A percentile compares a stretch with the other conserved stretches of the same genome.
Evolutionary conservation across 2,797 vertebrate species (phyloP).

Genomic region (Helarctos malayanus): DNA sequence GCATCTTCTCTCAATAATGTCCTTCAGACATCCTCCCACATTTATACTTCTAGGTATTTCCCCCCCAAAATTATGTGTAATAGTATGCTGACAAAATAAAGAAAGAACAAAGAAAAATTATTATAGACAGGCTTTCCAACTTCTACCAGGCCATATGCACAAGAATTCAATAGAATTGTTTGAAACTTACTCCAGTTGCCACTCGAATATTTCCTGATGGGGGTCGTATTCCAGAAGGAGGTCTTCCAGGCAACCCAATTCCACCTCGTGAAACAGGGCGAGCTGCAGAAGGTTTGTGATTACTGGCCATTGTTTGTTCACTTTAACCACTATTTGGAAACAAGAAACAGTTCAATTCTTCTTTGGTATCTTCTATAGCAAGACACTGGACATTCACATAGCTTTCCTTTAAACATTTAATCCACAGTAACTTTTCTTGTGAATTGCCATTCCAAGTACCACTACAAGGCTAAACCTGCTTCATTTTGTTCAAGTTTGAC

Average conservation of each 20-base stretch:
- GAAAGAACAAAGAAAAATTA: conserved; percentile 24
- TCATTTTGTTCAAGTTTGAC: conserved; percentile 59
- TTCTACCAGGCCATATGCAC: conserved; percentile 1
- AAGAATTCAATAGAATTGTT: background rate
- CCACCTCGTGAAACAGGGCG: conserved; percentile 93
- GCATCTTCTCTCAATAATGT: background rate
- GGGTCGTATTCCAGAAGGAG: conserved; percentile 90
- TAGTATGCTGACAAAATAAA: conserved; percentile 1
- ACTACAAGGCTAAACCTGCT: background rate
- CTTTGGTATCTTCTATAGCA: conserved; percentile 12
- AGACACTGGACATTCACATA: background rate
- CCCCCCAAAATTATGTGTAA: background rate
- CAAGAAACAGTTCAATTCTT: conserved; percentile 66
- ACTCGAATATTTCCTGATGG: conserved; percentile 92
- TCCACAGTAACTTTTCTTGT: background rate
- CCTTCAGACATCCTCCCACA: conserved; percentile 35
- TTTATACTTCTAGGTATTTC: conserved; percentile 19
- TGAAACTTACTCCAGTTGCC: conserved; percentile 91
- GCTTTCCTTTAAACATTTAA: conserved; percentile 24
- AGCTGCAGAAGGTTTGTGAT: conserved; percentile 89
- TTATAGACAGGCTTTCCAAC: background rate
- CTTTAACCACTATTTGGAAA: conserved; percentile 73
- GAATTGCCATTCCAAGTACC: conserved; percentile 26
- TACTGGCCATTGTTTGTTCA: conserved; percentile 86
- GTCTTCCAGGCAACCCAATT: conserved; percentile 88